phyloP scores from a whole-genome alignment of 2,888 invertebrate genomes.

The Drosophila differens region DNA sequence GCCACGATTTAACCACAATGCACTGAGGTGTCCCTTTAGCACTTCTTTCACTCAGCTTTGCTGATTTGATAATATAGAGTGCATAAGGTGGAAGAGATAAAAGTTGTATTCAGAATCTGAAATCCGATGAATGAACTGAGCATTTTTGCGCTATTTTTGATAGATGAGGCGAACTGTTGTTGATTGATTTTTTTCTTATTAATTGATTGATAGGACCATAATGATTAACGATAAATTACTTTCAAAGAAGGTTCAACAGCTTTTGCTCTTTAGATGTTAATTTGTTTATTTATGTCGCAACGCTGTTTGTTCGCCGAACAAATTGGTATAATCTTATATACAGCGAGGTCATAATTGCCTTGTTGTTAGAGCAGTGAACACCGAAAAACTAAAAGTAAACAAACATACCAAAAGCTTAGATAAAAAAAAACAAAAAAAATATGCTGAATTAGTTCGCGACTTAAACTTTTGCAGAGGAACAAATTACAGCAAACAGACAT shows the following conservation, averaged over 20 bases:
- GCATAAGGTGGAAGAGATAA: background rate
- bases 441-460: conserved; percentile 41
- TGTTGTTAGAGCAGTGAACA: conserved; percentile 27
- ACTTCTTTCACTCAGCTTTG: background rate
- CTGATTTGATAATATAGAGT: background rate
- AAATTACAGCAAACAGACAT: conserved; percentile 44
- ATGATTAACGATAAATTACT: background rate
- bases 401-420: conserved; percentile 32
- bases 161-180: background rate
- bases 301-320: background rate
- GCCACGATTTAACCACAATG: conserved; percentile 54
- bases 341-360: conserved; percentile 30
- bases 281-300: background rate
- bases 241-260: background rate
- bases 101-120: background rate
- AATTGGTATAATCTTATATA: conserved; percentile 7
- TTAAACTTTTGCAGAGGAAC: conserved; percentile 27
- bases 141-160: conserved; percentile 3
- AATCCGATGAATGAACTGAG: conserved; percentile 2
- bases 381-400: conserved; percentile 13
- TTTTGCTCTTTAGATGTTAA: background rate
- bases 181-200: background rate
- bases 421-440: conserved; percentile 22
- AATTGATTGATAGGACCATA: conserved; percentile 18
- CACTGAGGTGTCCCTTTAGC: conserved; percentile 23